Evolutionary conservation across 1,140 invertebrate genomes (phyloP).

Genomic region (Periplaneta americana): DNA sequence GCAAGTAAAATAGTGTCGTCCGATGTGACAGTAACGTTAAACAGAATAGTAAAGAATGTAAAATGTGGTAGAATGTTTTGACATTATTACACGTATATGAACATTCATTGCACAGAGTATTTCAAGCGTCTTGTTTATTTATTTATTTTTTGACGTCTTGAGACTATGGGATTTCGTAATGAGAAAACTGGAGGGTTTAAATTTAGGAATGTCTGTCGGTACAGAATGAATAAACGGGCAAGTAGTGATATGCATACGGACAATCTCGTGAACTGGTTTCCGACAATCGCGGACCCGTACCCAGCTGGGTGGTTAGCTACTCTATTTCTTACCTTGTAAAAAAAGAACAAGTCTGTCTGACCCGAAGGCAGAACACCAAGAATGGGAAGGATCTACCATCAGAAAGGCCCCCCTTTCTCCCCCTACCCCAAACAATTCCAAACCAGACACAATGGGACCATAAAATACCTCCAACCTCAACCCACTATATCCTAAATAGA

Average conservation of each 20-base stretch:
- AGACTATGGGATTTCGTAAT: no score
- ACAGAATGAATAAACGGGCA: neutral
- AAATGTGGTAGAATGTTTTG: no score
- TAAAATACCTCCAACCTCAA: neutral
- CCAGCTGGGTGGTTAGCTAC: neutral
- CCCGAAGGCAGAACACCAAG: neutral
- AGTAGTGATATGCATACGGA: neutral
- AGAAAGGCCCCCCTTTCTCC: no score
- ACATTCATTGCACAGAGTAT: no score
- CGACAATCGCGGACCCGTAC: neutral
- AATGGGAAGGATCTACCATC: neutral
- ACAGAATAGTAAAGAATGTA: no score
- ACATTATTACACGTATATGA: no score
- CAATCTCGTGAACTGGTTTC: neutral
- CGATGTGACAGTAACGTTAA: no score
- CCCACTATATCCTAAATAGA: neutral
- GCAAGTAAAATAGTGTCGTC: no score
- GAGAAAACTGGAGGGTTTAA: neutral
- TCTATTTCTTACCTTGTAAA: neutral
- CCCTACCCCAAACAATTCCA: neutral
- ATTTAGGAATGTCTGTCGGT: neutral
- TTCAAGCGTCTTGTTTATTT: no score
- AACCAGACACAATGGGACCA: neutral
- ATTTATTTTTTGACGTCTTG: no score
- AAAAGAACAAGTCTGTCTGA: neutral